These are phyloP conservation scores for Theristicus caerulescens DNA, from an alignment of 2,113 vertebrate genomes.

Conservation along the genomic window DNA sequence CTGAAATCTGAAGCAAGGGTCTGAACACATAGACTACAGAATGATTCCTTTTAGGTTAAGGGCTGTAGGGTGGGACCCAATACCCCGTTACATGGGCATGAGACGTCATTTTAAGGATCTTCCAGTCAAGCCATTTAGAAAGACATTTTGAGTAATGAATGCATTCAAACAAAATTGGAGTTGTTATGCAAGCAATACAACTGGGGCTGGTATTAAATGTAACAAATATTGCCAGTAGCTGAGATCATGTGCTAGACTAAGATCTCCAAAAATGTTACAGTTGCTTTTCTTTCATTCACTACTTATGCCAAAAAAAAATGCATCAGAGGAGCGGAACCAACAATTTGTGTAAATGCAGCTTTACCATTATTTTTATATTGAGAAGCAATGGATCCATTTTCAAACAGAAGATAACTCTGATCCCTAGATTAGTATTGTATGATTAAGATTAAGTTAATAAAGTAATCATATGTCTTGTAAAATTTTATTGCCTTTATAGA, in stretches of 20 bases:
- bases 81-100: not conserved
- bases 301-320: not conserved
- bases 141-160: not conserved
- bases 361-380: not conserved
- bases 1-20: not conserved
- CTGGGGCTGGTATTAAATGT: not conserved
- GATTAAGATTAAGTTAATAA: conserved; percentile 62
- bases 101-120: not conserved
- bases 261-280: not conserved
- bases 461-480: conserved; percentile 2
- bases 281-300: not conserved
- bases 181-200: not conserved
- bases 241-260: not conserved
- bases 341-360: not conserved
- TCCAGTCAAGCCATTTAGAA: not conserved
- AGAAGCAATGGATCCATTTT: not conserved
- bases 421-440: conserved; percentile 16
- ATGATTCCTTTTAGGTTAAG: not conserved
- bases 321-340: not conserved
- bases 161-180: not conserved
- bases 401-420: not conserved
- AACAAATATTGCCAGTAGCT: not conserved
- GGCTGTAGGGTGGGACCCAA: not conserved
- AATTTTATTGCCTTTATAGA: conserved; percentile 3
- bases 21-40: accelerated